phyloP scores from a whole-genome alignment of 2,797 vertebrate genomes.

The Hozukius guyotensis region DNA sequence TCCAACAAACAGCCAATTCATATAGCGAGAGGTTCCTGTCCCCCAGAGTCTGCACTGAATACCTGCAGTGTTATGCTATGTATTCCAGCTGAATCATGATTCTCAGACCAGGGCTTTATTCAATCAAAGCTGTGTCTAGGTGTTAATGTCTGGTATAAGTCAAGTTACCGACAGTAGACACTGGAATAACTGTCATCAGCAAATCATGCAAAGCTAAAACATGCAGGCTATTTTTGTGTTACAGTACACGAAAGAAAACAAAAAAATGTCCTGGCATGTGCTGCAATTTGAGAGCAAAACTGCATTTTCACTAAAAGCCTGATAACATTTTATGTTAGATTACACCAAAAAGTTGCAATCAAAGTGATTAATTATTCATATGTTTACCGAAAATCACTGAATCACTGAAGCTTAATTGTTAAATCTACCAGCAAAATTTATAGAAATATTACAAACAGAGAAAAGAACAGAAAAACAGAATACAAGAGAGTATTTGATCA shows the following conservation, averaged over 20 bases:
- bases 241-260: neutral
- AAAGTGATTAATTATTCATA: neutral
- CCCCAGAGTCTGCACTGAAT: conserved; percentile 69
- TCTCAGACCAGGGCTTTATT: conserved; percentile 62
- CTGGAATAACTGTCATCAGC: conserved; percentile 18
- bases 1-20: conserved; percentile 79
- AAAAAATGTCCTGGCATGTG: neutral
- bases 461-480: neutral
- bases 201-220: neutral
- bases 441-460: neutral
- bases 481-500: conserved; percentile 1
- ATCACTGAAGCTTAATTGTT: neutral
- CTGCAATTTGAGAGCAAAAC: neutral
- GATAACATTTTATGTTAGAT: neutral
- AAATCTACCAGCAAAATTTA: neutral
- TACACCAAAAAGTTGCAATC: neutral
- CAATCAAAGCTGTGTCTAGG: conserved; percentile 49
- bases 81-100: conserved; percentile 77
- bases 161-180: conserved; percentile 34
- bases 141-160: conserved; percentile 46
- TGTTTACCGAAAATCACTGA: neutral
- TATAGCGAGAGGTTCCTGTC: conserved; percentile 70
- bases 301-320: neutral
- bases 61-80: conserved; percentile 73
- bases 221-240: conserved; percentile 1